Base-by-base conservation (phyloP, 2,113 vertebrate genomes). In the Vanacampus margaritifer region DNA sequence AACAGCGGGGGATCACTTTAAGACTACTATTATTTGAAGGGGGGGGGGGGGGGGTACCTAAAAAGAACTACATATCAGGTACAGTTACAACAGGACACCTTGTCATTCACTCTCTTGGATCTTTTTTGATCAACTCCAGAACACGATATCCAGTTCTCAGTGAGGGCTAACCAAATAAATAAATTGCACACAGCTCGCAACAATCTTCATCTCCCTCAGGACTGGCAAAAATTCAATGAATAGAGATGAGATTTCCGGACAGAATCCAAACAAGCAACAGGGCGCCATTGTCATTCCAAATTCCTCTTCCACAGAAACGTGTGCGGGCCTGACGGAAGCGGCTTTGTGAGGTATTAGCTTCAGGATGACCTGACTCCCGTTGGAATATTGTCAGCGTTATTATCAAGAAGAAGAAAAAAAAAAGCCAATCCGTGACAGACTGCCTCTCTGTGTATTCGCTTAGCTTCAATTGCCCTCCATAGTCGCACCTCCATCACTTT, bases 181-280 rank as follows among this genome's bases (percentile, higher is more conserved):
- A 85, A 81, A 76, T 69, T 43, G 35, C 63, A 28, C 5, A 28
- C 60, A 46, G 45, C 46, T 54, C 65, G 66, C 41, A 78, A 76
- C 69, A 73, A 72, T 78, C 64, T 63, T 16, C 35, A 23, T 76
- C 61, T 64, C 82, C 79, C 67, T 35, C 46, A 79, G 75, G 53
- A 32, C 71, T 48, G 23, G 60, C 58, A 9, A 59, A 46, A 76
- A 75, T 83, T 77, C 79, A 77, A 87, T 87, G 82, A 89, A 87
- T 89, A 87, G 77, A 82, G 78, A 88, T 86, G 82, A 86, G 82
- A 68, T 64, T 79, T 73, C 45, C 46, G 70, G 76, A 69, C 58
- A 50, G 68, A 81, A 84, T 74, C 66, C 71, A 75, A 72, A 64
- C 74, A 76, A 73, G 79, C 73, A 76, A 39, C 69, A 17, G 63